Evolutionary conservation across 64 coral and sea anemone species (phyloP), one percentile per base, ranked within the genome.

Genomic region (Stichodactyla mertensii): DNA sequence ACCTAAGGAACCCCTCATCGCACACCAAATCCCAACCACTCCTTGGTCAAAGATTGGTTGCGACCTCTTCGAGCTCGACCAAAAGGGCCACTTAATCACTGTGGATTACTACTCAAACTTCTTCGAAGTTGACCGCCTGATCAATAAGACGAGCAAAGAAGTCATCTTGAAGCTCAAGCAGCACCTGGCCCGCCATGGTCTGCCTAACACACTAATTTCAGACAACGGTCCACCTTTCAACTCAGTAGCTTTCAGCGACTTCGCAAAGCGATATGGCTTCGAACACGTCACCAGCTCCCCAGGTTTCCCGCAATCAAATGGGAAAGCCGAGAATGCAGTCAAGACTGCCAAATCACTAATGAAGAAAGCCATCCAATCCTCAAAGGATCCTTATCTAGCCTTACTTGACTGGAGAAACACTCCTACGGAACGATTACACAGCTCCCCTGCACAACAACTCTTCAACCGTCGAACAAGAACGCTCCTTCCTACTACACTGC

Each of bases 271-370:
- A 10, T 90, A 78, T 60, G 62, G 74, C 12, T 90, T 90, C 55
- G 83, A 90, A 56, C 83, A 90, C 82, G 28, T 85, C 55, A 86
- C 67, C 58, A 90, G 58, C 51, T 86, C 2, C 89, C 89, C 12
- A 66, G 36, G 45, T 78, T 85, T 60, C 56, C 89, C 69, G 4
- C 89, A 78, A 64, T 86, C 89, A 67, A 90, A 90, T 54, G 69
- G 83, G 8, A 90, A 90, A 77, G 52, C 70, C 10, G 89, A 90
- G 89, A 90, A 60, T 84, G 69, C 60, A 77, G 89, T 77, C 15
- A 90, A 57, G 80, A 85, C 64, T 55, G 89, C 83, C 27, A 70
- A 90, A 15, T 15, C 56, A 26, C 51, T 86, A 52, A 56, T 77
- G n/a, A 52, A 59, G 45, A 90, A 62, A 45, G 89, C 89, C 45